Percentiles rank a stretch among this genome's conserved stretches.
These are phyloP conservation scores for Eupithecia subfuscata DNA, from an alignment of 2,888 invertebrate genomes.

Conservation along the genomic window DNA sequence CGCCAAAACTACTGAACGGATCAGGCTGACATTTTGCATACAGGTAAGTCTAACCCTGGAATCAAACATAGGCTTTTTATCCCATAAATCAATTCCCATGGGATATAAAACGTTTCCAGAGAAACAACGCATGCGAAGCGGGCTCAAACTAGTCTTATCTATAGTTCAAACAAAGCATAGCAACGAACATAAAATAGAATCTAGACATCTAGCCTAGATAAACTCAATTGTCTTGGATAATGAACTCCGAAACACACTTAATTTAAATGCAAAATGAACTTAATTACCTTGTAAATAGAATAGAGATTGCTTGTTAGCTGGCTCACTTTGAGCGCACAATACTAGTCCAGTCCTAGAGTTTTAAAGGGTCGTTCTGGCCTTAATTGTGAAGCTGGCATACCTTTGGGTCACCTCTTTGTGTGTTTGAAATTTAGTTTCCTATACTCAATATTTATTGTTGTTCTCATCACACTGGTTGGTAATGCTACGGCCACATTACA, in stretches of 20 bases:
- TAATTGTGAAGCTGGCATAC: not conserved
- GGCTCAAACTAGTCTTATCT: too few species aligned
- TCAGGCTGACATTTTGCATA: too few species aligned
- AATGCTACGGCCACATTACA: too few species aligned
- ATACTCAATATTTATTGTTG: too few species aligned
- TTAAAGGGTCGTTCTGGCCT: not conserved
- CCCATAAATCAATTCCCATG: too few species aligned
- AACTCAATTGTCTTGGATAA: not conserved
- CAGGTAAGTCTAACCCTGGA: too few species aligned
- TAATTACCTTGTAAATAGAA: not conserved
- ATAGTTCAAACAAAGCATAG: too few species aligned
- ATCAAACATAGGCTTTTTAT: too few species aligned
- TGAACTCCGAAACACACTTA: not conserved
- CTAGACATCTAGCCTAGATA: not conserved
- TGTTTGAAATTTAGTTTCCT: not conserved
- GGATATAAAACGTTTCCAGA: too few species aligned
- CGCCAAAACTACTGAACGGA: too few species aligned
- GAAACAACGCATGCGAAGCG: too few species aligned
- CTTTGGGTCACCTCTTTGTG: not conserved
- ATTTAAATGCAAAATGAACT: not conserved
- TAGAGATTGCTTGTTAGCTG: not conserved
- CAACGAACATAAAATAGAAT: not conserved
- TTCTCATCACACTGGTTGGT: too few species aligned
- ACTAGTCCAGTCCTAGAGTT: not conserved
- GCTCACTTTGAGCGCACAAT: not conserved